phyloP scores from a whole-genome alignment of 2,113 vertebrate genomes.

The Numida meleagris region DNA sequence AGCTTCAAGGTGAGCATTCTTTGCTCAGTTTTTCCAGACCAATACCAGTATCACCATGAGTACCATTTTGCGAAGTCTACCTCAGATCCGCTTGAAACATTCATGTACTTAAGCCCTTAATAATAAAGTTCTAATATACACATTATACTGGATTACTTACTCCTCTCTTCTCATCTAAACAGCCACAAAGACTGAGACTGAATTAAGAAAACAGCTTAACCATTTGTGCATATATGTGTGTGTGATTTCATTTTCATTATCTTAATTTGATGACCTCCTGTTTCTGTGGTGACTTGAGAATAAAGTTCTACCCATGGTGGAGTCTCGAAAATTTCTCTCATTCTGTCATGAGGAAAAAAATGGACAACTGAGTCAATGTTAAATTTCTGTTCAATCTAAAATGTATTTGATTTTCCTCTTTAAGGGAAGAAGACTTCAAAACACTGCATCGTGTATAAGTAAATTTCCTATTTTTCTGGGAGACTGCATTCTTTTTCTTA shows the following conservation, averaged over 20 bases:
- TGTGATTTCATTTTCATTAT: background rate
- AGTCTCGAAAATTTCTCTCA: background rate
- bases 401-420: background rate
- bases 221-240: background rate
- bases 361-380: background rate
- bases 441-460: background rate
- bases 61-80: background rate
- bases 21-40: background rate
- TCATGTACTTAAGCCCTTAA: background rate
- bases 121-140: background rate
- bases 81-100: background rate
- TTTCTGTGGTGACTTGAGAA: background rate
- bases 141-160: background rate
- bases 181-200: background rate
- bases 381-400: background rate
- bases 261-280: background rate
- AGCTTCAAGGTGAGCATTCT: background rate
- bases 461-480: background rate
- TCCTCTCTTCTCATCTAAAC: background rate
- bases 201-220: background rate
- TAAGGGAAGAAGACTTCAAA: background rate
- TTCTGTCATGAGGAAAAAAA: background rate
- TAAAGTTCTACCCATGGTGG: background rate
- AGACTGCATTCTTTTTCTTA: background rate
- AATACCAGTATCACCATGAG: background rate